Conservation (phyloP, 2,797 vertebrate species). For the Psittacula derbiana region DNA sequence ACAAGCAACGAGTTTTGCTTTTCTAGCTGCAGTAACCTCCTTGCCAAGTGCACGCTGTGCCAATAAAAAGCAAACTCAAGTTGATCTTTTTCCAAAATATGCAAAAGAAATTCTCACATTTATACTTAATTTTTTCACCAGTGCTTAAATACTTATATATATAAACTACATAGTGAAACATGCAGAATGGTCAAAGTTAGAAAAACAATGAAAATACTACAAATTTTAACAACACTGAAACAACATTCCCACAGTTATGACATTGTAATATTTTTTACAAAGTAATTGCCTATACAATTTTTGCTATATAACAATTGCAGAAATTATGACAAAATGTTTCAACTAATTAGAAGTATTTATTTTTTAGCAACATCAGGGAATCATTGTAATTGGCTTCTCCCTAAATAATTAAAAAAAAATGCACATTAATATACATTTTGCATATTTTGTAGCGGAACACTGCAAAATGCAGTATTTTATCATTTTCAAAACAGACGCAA, state of each 20-base stretch:
- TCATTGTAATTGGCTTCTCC: not conserved
- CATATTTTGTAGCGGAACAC: not conserved
- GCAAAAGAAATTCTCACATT: conserved; percentile 22
- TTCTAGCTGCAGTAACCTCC: conserved; percentile 93
- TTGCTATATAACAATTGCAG: not conserved
- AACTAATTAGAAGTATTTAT: not conserved
- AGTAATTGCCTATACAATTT: conserved; percentile 21
- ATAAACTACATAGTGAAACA: not conserved
- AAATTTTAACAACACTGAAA: conserved; percentile 21
- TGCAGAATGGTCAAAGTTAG: not conserved
- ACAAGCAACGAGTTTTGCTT: conserved; percentile 90
- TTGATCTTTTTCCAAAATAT: conserved; percentile 43
- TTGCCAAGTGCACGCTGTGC: conserved; percentile 93
- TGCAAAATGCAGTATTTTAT: not conserved
- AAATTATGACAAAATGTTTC: conserved; percentile 6
- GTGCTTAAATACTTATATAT: conserved; percentile 9
- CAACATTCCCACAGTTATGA: not conserved
- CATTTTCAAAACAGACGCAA: not conserved
- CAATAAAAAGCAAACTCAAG: conserved; percentile 59
- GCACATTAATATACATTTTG: not conserved
- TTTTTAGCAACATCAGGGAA: not conserved
- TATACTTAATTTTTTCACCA: conserved; percentile 27
- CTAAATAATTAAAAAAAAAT: not conserved
- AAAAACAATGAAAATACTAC: not conserved
- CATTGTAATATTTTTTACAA: not conserved